phyloP scores from a whole-genome alignment of 2,113 vertebrate genomes.

The Scytalopus superciliaris region DNA sequence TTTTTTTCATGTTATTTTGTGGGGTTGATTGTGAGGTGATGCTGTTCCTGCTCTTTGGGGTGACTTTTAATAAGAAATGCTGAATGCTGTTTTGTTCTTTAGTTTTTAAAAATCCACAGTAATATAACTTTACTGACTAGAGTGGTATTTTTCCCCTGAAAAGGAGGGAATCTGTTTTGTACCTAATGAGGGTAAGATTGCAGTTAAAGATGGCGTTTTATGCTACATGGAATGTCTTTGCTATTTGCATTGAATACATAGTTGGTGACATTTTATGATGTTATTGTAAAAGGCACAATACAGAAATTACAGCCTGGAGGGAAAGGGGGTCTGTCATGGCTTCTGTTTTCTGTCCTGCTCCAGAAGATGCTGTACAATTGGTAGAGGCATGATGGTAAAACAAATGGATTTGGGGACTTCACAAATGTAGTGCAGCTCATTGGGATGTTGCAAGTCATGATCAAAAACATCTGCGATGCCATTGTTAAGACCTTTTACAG shows the following conservation, averaged over 20 bases:
- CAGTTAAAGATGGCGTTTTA: background rate
- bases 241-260: background rate
- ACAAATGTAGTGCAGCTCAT: background rate
- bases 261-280: background rate
- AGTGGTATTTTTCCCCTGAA: background rate
- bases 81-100: background rate
- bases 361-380: background rate
- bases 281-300: background rate
- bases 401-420: background rate
- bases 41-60: background rate
- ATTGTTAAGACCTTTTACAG: background rate
- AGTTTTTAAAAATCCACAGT: background rate
- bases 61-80: background rate
- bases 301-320: background rate
- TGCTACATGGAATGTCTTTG: background rate
- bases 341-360: background rate
- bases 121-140: background rate
- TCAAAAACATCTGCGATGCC: background rate
- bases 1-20: background rate
- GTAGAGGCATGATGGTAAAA: background rate
- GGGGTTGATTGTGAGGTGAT: background rate
- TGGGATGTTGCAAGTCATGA: background rate
- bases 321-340: background rate
- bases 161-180: background rate
- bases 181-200: background rate